phyloP scores from a whole-genome alignment of 2,113 vertebrate species.

The Halichoeres trimaculatus region DNA sequence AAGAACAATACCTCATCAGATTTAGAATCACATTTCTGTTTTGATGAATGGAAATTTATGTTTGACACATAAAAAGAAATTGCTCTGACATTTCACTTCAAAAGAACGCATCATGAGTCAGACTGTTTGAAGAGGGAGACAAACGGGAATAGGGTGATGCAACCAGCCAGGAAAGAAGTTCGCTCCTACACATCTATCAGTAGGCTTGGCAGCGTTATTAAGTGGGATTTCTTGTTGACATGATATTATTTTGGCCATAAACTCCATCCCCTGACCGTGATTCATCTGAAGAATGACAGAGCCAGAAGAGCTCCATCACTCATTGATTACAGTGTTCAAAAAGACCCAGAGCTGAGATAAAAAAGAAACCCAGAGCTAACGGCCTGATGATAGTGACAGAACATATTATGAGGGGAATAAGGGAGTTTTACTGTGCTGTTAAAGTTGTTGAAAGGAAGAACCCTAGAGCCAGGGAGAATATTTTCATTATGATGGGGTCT shows the following conservation, averaged over 20 bases:
- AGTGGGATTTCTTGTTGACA: neutral
- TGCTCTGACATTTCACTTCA: neutral
- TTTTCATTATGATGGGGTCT: too few relatives aligned
- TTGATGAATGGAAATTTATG: neutral
- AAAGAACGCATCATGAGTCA: neutral
- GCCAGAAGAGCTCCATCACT: neutral
- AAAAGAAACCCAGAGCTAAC: neutral
- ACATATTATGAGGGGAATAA: neutral
- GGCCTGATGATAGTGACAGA: neutral
- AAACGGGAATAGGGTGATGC: neutral
- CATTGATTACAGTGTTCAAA: neutral
- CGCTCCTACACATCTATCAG: neutral
- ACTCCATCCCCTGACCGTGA: neutral
- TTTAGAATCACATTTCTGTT: neutral
- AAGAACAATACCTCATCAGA: neutral
- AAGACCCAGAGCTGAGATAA: neutral
- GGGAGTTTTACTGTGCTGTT: neutral
- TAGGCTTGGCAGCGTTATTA: neutral
- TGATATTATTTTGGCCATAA: neutral
- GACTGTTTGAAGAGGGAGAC: neutral
- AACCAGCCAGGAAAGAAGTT: neutral
- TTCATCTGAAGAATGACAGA: neutral
- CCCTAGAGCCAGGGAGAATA: neutral
- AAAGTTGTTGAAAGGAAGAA: neutral
- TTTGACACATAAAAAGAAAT: neutral